Evolutionary conservation across 1,140 invertebrate species (phyloP), one percentile per base, ranked within the genome.

Genomic region (Aricia agestis): DNA sequence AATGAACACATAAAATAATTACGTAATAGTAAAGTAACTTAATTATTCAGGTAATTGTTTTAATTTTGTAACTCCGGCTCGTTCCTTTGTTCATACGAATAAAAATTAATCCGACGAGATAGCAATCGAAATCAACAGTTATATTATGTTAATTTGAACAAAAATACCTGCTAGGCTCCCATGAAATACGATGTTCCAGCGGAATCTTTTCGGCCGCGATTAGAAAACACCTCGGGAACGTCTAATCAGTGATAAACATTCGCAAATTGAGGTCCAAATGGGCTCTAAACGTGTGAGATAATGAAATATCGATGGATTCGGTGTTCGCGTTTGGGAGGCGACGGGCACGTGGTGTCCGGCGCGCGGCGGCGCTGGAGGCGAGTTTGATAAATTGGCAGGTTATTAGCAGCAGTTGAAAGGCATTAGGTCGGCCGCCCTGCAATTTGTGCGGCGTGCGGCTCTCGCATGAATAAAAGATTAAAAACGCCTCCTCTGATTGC

Each of bases 331-430:
- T 69, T 32, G 57, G 67, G 52, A 57, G 25, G 52, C n/a, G 10
- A 41, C 57, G 57, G 58, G 17, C 68, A 69, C 68, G 57, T 69
- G 68, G 57, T 69, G 68, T 61, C 25, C 25, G 15, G 25, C 25
- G 25, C 25, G 36, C 68, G 68, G 57, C 68, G 68, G 68, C 58
- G 84, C 81, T 82, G 73, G 72, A 74, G 84, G 88, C 84, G 74
- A 81, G 73, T 85, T 87, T 91, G 86, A 89, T 89, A 89, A 91
- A 91, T 91, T 89, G 89, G 86, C 89, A 89, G 87, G 87, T 86
- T 91, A 91, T 91, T 91, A 89, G 87, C 82, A 91, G 83, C 87
- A 91, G 87, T 91, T 89, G 87, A 91, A 87, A 89, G 85, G 85
- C 87, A 91, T 89, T 89, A 91, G 87, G 85, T 81, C 74, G 76